phyloP scores from a whole-genome alignment of 2,113 vertebrate species.

The Choloepus hoffmanni region DNA sequence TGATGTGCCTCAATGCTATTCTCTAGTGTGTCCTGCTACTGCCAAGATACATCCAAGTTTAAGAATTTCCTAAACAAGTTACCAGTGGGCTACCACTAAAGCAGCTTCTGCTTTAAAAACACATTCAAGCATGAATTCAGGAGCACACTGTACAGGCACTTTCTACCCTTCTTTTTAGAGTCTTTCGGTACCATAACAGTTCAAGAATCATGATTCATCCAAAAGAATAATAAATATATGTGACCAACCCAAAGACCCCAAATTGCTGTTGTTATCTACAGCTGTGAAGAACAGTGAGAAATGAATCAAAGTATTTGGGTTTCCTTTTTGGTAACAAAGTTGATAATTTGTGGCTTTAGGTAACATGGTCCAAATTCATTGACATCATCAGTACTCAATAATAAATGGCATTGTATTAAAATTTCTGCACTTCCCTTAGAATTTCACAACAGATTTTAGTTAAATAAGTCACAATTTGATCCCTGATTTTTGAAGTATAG shows the following conservation, averaged over 20 bases:
- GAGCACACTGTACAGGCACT: neutral
- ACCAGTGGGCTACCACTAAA: neutral
- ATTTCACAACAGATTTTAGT: neutral
- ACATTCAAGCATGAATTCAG: no score
- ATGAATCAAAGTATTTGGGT: neutral
- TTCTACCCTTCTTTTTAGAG: neutral
- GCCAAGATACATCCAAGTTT: fast-evolving
- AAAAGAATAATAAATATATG: neutral
- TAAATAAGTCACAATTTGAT: neutral
- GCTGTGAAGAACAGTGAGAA: neutral
- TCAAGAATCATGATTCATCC: neutral
- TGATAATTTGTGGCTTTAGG: neutral
- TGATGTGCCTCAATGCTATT: no score
- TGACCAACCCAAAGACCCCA: neutral
- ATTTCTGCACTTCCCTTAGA: neutral
- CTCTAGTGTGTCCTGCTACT: neutral
- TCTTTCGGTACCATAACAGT: fast-evolving
- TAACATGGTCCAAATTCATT: neutral
- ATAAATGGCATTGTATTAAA: neutral
- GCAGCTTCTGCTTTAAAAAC: neutral
- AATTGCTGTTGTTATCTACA: neutral
- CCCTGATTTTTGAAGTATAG: neutral
- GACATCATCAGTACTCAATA: neutral
- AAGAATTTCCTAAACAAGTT: neutral
- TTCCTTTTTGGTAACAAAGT: neutral